phyloP scores from a whole-genome alignment of 2,888 invertebrate species.

The Acanthopleura granulata region DNA sequence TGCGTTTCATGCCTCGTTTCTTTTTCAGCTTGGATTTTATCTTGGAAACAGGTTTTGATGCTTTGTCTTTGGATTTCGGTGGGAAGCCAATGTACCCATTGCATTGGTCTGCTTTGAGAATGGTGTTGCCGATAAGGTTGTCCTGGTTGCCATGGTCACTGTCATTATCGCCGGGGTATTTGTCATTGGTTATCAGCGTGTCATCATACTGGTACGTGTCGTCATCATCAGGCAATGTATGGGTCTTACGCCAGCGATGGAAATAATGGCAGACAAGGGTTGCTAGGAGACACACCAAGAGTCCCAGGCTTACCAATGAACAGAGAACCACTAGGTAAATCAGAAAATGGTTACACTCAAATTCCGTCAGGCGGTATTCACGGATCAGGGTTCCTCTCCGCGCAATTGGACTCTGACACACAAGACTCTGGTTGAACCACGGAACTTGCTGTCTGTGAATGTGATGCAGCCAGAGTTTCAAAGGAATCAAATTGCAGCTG shows the following conservation, averaged over 20 bases:
- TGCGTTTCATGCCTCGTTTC: background rate
- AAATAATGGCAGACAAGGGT: slow-evolving; percentile 42
- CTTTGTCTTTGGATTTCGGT: background rate
- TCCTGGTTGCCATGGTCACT: background rate
- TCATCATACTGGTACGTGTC: background rate
- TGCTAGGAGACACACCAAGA: slow-evolving; percentile 40
- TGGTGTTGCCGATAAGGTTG: background rate
- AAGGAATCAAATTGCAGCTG: slow-evolving; percentile 51
- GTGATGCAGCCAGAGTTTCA: slow-evolving; percentile 50
- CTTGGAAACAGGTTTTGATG: background rate
- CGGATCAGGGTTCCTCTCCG: slow-evolving; percentile 45
- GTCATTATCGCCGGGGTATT: background rate
- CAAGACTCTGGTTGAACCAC: slow-evolving; percentile 43
- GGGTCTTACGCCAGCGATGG: slow-evolving; percentile 26
- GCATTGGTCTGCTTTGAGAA: background rate
- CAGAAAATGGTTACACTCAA: slow-evolving; percentile 52
- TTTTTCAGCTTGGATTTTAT: background rate
- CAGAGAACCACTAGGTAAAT: slow-evolving; percentile 49
- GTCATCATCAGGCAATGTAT: background rate
- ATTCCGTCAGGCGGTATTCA: slow-evolving; percentile 43
- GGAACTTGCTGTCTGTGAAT: slow-evolving; percentile 36
- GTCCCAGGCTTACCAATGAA: slow-evolving; percentile 38
- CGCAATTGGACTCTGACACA: slow-evolving; percentile 45
- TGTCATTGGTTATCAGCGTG: background rate
- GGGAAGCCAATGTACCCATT: slow-evolving; percentile 1